A percentile compares a stretch with the other conserved stretches of the same genome.
Conservation (phyloP, 2,113 vertebrate species). For the Tonatia bakeri region DNA sequence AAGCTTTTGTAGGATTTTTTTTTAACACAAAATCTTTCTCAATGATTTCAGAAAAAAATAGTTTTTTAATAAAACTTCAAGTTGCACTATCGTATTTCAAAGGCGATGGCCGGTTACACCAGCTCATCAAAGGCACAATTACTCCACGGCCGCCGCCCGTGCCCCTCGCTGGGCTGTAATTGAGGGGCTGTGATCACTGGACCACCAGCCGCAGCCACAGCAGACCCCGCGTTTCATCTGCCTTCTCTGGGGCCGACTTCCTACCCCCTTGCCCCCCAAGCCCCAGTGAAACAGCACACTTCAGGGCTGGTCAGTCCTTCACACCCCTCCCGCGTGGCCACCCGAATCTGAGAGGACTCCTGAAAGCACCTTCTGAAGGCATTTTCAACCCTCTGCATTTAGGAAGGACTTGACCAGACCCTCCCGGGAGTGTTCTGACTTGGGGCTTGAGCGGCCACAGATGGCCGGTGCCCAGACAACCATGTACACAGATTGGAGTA, state of each 20-base stretch:
- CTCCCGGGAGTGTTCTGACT: neutral
- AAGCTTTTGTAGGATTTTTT: slow-evolving; percentile 58
- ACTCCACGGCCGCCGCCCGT: slow-evolving; percentile 79
- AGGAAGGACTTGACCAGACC: neutral
- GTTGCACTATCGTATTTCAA: slow-evolving; percentile 87
- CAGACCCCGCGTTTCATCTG: slow-evolving; percentile 65
- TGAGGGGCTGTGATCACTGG: slow-evolving; percentile 84
- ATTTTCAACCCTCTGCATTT: neutral
- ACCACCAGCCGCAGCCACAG: slow-evolving; percentile 76
- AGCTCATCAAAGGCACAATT: slow-evolving; percentile 86
- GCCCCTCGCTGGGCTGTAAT: slow-evolving; percentile 71
- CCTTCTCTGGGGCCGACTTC: slow-evolving; percentile 35
- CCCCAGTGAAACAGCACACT: neutral
- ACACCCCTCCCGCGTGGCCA: neutral
- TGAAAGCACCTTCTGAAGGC: neutral
- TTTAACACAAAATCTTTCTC: slow-evolving; percentile 73
- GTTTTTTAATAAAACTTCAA: slow-evolving; percentile 82
- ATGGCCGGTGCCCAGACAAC: fast-evolving
- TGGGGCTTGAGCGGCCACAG: neutral
- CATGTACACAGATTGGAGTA: neutral
- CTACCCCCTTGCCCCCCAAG: neutral
- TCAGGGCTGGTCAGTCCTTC: neutral
- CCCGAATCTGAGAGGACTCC: neutral
- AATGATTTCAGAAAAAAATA: slow-evolving; percentile 75
- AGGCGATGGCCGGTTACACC: slow-evolving; percentile 78